Evolutionary conservation across 2,888 invertebrate genomes (phyloP).

Genomic region (Zaprionus lineosus): DNA sequence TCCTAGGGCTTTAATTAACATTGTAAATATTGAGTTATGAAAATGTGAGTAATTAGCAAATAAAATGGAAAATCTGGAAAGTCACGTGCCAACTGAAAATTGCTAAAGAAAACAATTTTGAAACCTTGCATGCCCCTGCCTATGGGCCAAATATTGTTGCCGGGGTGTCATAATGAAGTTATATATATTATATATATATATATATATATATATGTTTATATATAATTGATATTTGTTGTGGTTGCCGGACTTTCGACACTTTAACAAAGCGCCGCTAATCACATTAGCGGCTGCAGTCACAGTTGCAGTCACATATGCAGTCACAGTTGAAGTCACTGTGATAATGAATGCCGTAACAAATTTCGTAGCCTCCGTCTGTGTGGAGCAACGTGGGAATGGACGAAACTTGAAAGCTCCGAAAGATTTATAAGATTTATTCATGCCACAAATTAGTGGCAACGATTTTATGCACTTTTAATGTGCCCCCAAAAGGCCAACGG

Average conservation of each 20-base stretch:
- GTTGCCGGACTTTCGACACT: conserved; percentile 32
- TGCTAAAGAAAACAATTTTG: no score
- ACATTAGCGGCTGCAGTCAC: conserved; percentile 41
- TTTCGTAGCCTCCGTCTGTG: conserved; percentile 11
- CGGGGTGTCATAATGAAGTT: no score
- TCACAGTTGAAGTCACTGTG: conserved; percentile 27
- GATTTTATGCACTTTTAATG: conserved; percentile 58
- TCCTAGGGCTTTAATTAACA: no score
- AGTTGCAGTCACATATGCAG: conserved; percentile 21
- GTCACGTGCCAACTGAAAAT: no score
- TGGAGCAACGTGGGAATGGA: not conserved
- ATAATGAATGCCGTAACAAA: conserved; percentile 55
- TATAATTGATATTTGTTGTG: conserved; percentile 12
- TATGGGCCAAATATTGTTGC: no score
- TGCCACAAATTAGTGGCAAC: conserved; percentile 49
- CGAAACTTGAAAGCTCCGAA: no score
- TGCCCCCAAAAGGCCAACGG: conserved; percentile 19
- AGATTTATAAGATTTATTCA: conserved; percentile 20
- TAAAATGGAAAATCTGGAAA: no score
- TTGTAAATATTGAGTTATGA: no score
- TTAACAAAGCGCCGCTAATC: conserved; percentile 50
- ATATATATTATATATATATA: no score
- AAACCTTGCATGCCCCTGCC: no score
- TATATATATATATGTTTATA: no score
- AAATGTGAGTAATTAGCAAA: no score